phyloP scores from a whole-genome alignment of 2,888 invertebrate species.

The Trissolcus brochymenae region DNA sequence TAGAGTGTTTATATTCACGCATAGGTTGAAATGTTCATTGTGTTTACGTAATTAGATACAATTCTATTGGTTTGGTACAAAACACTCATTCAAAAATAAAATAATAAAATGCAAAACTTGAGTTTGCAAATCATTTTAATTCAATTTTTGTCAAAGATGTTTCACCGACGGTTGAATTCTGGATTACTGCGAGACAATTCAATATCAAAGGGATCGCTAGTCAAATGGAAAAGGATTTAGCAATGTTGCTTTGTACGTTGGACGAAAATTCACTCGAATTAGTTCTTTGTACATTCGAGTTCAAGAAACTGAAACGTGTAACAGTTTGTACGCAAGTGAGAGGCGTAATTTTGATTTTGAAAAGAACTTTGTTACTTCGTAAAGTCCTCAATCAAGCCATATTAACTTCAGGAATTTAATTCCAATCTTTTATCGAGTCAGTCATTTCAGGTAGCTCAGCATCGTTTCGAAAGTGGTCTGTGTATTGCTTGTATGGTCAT shows the following conservation, averaged over 20 bases:
- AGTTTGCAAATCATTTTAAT: too few species aligned
- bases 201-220: too few species aligned
- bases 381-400: constrained; percentile 36
- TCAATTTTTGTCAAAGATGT: too few species aligned
- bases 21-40: constrained; percentile 14
- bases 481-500: constrained; percentile 50
- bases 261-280: too few species aligned
- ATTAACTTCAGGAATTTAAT: constrained; percentile 52
- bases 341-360: not conserved
- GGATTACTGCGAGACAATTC: too few species aligned
- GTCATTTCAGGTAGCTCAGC: constrained; percentile 49
- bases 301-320: too few species aligned
- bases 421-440: constrained; percentile 50
- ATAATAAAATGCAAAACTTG: constrained; percentile 4
- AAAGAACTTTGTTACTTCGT: constrained; percentile 29
- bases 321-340: too few species aligned
- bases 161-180: too few species aligned
- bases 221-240: too few species aligned
- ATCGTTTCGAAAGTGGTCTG: constrained; percentile 52
- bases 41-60: constrained; percentile 30
- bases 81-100: constrained; percentile 32
- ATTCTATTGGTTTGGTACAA: constrained; percentile 9
- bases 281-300: too few species aligned
- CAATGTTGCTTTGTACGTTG: too few species aligned
- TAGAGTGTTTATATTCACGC: constrained; percentile 17